Evolutionary conservation across 2,797 vertebrate species (phyloP).

Genomic region (Chrosomus eos): DNA sequence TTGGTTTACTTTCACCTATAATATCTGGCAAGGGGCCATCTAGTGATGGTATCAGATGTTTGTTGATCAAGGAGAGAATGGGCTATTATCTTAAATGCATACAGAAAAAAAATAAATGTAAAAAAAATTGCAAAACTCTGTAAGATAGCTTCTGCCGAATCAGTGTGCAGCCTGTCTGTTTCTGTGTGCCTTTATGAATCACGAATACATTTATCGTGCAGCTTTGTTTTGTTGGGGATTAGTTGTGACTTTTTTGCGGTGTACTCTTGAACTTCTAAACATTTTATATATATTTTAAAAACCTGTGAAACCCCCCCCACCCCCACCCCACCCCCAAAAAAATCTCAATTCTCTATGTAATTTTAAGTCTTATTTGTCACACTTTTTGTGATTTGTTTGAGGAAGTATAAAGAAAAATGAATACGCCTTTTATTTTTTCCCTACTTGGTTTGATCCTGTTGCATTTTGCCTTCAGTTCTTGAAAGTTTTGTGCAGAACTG

Average conservation of each 20-base stretch:
- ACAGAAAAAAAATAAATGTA: slow-evolving; percentile 3
- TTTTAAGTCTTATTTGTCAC: slow-evolving; percentile 75
- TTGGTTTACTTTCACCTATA: slow-evolving; percentile 1
- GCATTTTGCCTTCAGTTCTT: slow-evolving; percentile 66
- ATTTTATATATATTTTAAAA: slow-evolving; percentile 53
- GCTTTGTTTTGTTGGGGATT: slow-evolving; percentile 78
- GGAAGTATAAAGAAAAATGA: slow-evolving; percentile 70
- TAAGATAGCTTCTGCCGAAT: slow-evolving; percentile 80
- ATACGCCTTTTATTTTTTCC: slow-evolving; percentile 60
- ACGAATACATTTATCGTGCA: slow-evolving; percentile 79
- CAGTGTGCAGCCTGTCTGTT: slow-evolving; percentile 79
- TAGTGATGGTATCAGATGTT: slow-evolving; percentile 22
- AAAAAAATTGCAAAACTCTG: slow-evolving; percentile 72
- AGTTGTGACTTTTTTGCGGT: slow-evolving; percentile 72
- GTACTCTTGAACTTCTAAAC: slow-evolving; percentile 69
- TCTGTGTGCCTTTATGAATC: slow-evolving; percentile 82
- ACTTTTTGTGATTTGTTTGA: slow-evolving; percentile 74
- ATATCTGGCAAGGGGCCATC: slow-evolving; percentile 19
- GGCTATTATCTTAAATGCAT: neutral
- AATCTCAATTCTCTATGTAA: slow-evolving; percentile 64
- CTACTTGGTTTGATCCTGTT: slow-evolving; percentile 49
- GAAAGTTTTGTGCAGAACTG: slow-evolving; percentile 67
- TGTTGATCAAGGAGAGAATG: slow-evolving; percentile 20
- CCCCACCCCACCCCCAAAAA: neutral
- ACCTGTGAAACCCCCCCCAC: neutral